Conservation (phyloP, 2,113 vertebrate species). For the Pelecanoides urinatrix region DNA sequence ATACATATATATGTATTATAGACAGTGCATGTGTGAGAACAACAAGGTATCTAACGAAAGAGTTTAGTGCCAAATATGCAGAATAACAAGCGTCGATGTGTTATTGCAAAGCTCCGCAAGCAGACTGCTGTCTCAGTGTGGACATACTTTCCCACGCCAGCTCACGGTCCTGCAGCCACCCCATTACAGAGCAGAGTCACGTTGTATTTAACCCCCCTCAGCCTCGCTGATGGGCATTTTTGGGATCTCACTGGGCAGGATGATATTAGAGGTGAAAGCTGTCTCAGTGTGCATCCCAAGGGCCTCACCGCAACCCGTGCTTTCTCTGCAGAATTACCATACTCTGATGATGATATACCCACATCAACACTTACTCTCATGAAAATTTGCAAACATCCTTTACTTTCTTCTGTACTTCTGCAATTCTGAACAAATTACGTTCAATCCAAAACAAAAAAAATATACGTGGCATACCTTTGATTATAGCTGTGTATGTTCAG, state of each 20-base stretch:
- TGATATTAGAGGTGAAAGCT: background rate
- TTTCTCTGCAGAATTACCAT: background rate
- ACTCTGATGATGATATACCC: background rate
- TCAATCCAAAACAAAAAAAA: background rate
- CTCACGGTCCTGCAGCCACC: background rate
- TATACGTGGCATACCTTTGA: background rate
- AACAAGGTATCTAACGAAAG: background rate
- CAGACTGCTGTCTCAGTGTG: background rate
- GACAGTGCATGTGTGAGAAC: accelerated
- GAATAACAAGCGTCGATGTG: background rate
- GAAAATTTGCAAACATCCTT: background rate
- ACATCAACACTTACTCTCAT: background rate
- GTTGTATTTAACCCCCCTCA: accelerated
- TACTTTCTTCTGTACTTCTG: background rate
- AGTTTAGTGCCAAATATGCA: background rate
- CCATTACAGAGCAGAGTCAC: background rate
- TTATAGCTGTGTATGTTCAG: background rate
- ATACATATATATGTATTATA: accelerated
- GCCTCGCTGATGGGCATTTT: background rate
- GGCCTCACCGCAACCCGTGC: background rate
- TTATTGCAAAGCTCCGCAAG: background rate
- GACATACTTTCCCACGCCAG: background rate
- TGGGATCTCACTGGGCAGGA: background rate
- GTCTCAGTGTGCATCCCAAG: accelerated
- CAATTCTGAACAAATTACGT: background rate